These are phyloP conservation scores for Nanorana parkeri DNA, from an alignment of 2,113 vertebrate species.

Conservation along the genomic window DNA sequence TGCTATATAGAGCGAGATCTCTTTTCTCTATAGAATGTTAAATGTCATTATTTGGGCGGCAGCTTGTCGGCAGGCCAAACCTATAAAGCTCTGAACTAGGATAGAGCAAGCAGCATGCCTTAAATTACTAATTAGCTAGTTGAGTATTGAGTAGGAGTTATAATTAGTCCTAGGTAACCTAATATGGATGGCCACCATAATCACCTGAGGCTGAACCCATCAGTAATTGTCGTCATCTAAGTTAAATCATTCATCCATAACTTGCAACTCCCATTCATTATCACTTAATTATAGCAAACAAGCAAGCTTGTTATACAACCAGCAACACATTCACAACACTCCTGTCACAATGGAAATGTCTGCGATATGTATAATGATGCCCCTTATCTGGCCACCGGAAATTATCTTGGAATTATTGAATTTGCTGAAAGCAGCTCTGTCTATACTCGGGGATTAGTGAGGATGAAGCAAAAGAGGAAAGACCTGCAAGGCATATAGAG, in stretches of 20 bases:
- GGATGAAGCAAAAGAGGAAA: conserved; percentile 14
- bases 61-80: not conserved
- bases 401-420: conserved; percentile 41
- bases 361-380: conserved; percentile 24
- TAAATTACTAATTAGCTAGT: conserved; percentile 52
- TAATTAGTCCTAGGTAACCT: conserved; percentile 54
- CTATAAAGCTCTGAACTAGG: not conserved
- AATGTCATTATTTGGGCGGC: conserved; percentile 33
- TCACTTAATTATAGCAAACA: conserved; percentile 58
- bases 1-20: conserved; percentile 23
- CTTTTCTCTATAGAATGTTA: conserved; percentile 8
- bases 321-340: conserved; percentile 40
- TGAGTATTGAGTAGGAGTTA: conserved; percentile 24
- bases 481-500: conserved; percentile 32
- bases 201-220: conserved; percentile 53
- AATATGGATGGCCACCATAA: conserved; percentile 40
- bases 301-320: conserved; percentile 52
- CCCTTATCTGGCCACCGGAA: conserved; percentile 36
- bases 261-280: conserved; percentile 56
- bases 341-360: conserved; percentile 33
- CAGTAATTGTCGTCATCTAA: conserved; percentile 55
- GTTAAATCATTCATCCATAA: conserved; percentile 51
- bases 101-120: conserved; percentile 1
- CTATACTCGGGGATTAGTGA: conserved; percentile 42
- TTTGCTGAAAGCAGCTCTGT: conserved; percentile 34